Conservation (phyloP, 2,113 vertebrate genomes). For the Megatriorchis doriae region DNA sequence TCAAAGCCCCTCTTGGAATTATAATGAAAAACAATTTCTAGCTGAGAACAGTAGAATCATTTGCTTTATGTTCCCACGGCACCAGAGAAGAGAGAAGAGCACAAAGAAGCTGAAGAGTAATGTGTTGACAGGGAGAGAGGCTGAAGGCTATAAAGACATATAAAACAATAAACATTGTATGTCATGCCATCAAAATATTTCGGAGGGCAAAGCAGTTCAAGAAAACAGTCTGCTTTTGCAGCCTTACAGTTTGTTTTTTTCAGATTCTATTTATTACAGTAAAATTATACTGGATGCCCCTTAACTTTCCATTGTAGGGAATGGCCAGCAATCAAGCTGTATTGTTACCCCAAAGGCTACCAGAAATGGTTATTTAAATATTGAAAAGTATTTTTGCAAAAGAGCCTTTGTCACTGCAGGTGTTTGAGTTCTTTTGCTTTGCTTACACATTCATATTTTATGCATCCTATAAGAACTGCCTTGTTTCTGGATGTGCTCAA, state of each 20-base stretch:
- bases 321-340: neutral
- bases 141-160: conserved; percentile 38
- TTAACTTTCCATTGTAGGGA: neutral
- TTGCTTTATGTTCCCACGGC: conserved; percentile 52
- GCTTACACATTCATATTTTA: neutral
- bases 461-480: neutral
- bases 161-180: conserved; percentile 48
- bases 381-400: neutral
- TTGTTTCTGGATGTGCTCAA: neutral
- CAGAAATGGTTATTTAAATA: neutral
- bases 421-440: neutral
- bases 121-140: conserved; percentile 35
- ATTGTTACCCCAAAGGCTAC: neutral
- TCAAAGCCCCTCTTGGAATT: conserved; percentile 63
- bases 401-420: neutral
- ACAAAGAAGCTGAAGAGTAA: conserved; percentile 28
- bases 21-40: conserved; percentile 63
- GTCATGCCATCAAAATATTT: conserved; percentile 32
- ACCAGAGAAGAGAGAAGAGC: conserved; percentile 31
- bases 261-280: neutral
- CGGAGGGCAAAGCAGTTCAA: neutral
- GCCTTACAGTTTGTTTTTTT: neutral
- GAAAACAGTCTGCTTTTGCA: conserved; percentile 4
- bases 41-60: conserved; percentile 34
- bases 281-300: neutral